Base-by-base conservation (phyloP, 2,888 invertebrate species). In the Pollenia amentaria region DNA sequence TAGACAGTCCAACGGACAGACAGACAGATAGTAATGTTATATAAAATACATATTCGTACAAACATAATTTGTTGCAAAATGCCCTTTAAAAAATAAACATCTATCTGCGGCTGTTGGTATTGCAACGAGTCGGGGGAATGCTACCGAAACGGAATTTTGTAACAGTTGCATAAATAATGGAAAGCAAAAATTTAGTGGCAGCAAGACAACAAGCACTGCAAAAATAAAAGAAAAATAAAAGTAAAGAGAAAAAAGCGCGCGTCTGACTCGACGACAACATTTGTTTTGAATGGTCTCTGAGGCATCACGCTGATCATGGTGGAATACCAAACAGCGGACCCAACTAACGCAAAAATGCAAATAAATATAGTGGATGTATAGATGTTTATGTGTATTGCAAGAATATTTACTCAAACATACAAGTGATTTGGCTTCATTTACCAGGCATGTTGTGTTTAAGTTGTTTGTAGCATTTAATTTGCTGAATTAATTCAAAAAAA, bases 111-210 rank as follows among this genome's bases (percentile, higher is more conserved):
- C 53, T 72, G 62, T 53, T 51, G 21, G 29, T 79, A 18, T 70
- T 62, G 44, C 29, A 62, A 48, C 51, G 65, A 65, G 77, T 67
- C 73, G 53, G 62, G 84, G 72, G 69, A 72, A 55, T 85, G 79
- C 82, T 79, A 85, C 87, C 81, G 87, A 78, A 87, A 89, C 85
- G 87, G 85, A 88, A 89, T 88, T 82, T 86, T 77, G 85, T 83
- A 89, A 84, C 88, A 88, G 85, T 89, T 88, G 87, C 89, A 88
- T 88, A 87, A 88, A 89, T 88, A 88, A 88, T 87, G 81, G 44
- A 73, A 88, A 88, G n/a, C 21, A 84, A 73, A 64, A 65, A 65
- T 65, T 40, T 70, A 46, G 44, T 69, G 42, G 75, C 55, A 64
- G 70, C 12, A 83, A 62, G 64, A 55, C 83, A 70, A 76, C 53